phyloP scores from a whole-genome alignment of 2,113 vertebrate genomes.

The Anser brachyrhynchus region DNA sequence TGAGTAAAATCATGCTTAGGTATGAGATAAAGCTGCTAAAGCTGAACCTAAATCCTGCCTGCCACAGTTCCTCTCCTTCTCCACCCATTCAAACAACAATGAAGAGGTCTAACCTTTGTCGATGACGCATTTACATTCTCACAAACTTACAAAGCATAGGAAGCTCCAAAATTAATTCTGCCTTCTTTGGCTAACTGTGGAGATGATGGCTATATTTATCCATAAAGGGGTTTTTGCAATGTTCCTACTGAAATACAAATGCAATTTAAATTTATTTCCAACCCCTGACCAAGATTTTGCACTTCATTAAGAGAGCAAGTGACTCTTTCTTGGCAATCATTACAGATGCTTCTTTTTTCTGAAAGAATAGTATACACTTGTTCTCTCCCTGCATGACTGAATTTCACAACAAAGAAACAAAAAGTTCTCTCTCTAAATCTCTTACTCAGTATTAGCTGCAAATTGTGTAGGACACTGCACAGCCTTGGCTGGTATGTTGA shows the following conservation, averaged over 20 bases:
- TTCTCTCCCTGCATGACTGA: slow-evolving; percentile 32
- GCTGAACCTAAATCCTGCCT: not conserved
- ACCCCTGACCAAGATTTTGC: not conserved
- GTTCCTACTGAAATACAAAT: slow-evolving; percentile 2
- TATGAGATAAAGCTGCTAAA: not conserved
- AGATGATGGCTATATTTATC: not conserved
- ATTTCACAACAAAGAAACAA: slow-evolving; percentile 18
- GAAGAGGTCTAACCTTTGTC: not conserved
- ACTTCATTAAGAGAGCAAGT: not conserved
- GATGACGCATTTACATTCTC: not conserved
- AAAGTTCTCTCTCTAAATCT: not conserved
- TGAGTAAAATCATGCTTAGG: not conserved
- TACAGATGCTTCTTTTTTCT: slow-evolving; percentile 15
- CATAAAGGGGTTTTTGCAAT: not conserved
- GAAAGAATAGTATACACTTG: slow-evolving; percentile 49
- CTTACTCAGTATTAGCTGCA: not conserved
- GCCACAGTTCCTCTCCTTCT: not conserved
- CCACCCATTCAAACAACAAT: not conserved
- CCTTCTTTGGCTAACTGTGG: not conserved
- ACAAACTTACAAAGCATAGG: not conserved
- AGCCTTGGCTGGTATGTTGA: not conserved
- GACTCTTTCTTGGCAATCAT: slow-evolving; percentile 19
- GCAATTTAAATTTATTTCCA: not conserved
- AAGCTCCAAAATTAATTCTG: not conserved
- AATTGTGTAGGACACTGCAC: not conserved